These are phyloP conservation scores for Anthophora plumipes DNA, from an alignment of 2,888 invertebrate genomes.

Conservation along the genomic window DNA sequence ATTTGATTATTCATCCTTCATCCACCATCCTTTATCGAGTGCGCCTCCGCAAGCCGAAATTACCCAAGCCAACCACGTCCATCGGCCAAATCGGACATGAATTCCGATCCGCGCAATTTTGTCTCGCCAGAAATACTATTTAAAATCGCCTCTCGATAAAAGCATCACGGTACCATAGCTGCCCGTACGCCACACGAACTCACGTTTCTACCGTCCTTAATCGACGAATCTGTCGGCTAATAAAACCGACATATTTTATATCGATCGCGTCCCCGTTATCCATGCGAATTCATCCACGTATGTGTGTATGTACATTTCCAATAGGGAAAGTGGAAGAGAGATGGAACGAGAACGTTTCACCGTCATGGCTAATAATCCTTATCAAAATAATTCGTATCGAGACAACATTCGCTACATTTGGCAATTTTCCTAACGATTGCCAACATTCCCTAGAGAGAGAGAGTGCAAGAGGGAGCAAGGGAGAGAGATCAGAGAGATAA, in stretches of 20 bases:
- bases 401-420: conserved; percentile 35
- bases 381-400: conserved; percentile 30
- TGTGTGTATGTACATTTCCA: neutral
- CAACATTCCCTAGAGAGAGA: neutral
- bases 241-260: conserved; percentile 12
- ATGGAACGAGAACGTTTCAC: conserved; percentile 5
- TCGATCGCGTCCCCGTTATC: conserved; percentile 15
- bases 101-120: neutral
- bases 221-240: conserved; percentile 27
- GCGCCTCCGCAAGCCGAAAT: neutral
- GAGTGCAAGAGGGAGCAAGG: no score
- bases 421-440: conserved; percentile 35
- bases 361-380: conserved; percentile 22
- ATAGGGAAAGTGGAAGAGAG: neutral
- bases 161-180: neutral
- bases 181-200: neutral
- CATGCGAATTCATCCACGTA: neutral
- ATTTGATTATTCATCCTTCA: no score
- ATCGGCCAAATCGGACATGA: neutral
- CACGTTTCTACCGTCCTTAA: conserved; percentile 19
- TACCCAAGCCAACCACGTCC: neutral
- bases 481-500: no score
- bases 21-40: neutral
- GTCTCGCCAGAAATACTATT: neutral
- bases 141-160: conserved; percentile 14